Evolutionary conservation across 2,888 invertebrate genomes (phyloP), one percentile per base, ranked within the genome.

Genomic region (Apotomis betuletana): DNA sequence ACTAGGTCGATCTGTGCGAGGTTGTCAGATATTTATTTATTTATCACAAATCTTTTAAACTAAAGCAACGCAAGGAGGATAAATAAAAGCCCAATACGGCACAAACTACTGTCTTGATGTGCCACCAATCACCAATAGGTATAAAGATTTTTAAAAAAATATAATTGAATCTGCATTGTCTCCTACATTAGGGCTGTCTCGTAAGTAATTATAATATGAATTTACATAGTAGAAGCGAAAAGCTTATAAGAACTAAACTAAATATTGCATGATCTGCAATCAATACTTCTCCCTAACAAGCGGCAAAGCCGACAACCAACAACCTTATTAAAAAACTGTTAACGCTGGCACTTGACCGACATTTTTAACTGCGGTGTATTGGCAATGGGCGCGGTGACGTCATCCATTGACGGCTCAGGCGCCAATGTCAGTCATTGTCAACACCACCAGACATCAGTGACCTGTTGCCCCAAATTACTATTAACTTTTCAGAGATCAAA

Each of bases 321-420:
- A 46, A 55, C 51, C 62, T 63, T 63, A 68, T 72, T 72, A 72
- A 72, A 57, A 63, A 63, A 62, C 72, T 49, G 68, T 72, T 72
- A 72, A 38, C 68, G 58, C 54, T 68, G 52, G 59, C 72, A 68
- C 72, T 72, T 72, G 72, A 63, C 72, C 72, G 71, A 67, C 51
- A 67, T 71, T 71, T 71, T 71, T 71, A 71, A 71, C 71, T 67
- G 71, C 57, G 61, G 46, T 67, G 51, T 62, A 68, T 72, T 72
- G 72, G 72, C 72, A 72, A 72, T 72, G 72, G 63, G 41, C 63
- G 62, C 46, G 58, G 58, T 72, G 72, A 72, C 72, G 72, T 63
- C 68, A 72, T 52, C 63, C 72, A 72, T 72, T 72, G 67, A 72
- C 62, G 65, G 62, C 70, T 58, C 60, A 59, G 64, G 65, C 62